Evolutionary conservation across 2,888 invertebrate genomes (phyloP).

Genomic region (Pachycephus smyrnensis): DNA sequence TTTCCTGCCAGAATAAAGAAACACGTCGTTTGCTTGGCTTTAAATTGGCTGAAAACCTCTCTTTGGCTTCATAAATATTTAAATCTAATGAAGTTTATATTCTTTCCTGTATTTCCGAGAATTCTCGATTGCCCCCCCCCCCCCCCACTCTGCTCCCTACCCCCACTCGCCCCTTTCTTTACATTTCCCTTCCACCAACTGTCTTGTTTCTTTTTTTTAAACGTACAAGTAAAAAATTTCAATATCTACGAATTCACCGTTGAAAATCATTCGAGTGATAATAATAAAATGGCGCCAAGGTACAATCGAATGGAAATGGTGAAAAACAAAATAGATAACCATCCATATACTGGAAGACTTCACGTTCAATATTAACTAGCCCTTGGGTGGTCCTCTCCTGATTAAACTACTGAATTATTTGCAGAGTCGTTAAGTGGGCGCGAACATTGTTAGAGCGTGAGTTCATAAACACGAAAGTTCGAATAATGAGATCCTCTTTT

Average conservation of each 20-base stretch:
- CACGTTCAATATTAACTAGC: conserved; percentile 46
- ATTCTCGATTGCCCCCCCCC: not conserved
- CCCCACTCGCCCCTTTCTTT: not conserved
- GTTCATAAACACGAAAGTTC: not conserved
- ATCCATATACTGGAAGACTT: not conserved
- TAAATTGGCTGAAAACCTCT: conserved; percentile 50
- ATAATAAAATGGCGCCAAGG: not conserved
- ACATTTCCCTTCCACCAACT: conserved; percentile 5
- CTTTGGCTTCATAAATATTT: conserved; percentile 56
- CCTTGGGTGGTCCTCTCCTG: conserved; percentile 45
- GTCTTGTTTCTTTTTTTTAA: not conserved
- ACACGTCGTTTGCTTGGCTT: conserved; percentile 47
- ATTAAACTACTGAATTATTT: conserved; percentile 62
- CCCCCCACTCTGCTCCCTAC: not conserved
- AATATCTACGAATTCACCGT: not conserved
- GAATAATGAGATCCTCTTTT: not conserved
- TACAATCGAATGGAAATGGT: not conserved
- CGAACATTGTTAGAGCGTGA: conserved; percentile 22
- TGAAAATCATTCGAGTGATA: not conserved
- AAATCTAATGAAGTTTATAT: conserved; percentile 58
- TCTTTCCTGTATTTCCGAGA: not conserved
- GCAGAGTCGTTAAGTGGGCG: conserved; percentile 50
- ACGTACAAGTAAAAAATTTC: not conserved
- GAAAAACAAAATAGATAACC: not conserved
- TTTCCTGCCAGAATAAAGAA: conserved; percentile 41